Conservation (phyloP, 2,797 vertebrate species). For the Alfaro cultratus region DNA sequence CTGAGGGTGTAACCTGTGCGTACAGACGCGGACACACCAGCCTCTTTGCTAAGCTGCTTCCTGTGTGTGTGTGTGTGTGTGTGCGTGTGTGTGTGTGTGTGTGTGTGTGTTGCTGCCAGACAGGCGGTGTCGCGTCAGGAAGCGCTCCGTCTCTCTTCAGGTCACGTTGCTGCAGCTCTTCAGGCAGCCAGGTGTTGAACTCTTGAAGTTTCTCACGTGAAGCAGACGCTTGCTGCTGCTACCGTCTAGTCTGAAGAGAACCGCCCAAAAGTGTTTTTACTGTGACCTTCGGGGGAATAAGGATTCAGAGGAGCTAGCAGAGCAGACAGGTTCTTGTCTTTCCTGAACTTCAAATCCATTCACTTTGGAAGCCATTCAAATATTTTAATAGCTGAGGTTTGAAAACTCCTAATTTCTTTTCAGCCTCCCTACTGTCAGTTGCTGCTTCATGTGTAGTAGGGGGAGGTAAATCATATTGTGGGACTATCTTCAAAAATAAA, state of each 20-base stretch:
- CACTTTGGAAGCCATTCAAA: not conserved
- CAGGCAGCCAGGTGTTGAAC: slow-evolving; percentile 52
- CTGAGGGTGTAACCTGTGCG: slow-evolving; percentile 58
- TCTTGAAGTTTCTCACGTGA: slow-evolving; percentile 47
- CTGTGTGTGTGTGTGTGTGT: slow-evolving; percentile 40
- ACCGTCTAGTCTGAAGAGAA: not conserved
- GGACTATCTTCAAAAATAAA: not conserved
- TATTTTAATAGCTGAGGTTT: slow-evolving; percentile 1
- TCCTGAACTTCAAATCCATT: not conserved
- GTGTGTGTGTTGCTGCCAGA: slow-evolving; percentile 50
- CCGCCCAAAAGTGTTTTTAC: not conserved
- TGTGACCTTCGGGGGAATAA: not conserved
- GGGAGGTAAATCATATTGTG: not conserved
- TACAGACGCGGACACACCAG: slow-evolving; percentile 29
- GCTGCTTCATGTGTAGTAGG: not conserved
- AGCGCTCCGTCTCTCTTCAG: slow-evolving; percentile 51
- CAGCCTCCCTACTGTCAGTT: not conserved
- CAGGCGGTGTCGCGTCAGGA: slow-evolving; percentile 52
- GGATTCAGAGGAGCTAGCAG: not conserved
- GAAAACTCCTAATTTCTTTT: not conserved
- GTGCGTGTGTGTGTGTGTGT: too few relatives aligned
- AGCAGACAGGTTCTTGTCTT: not conserved
- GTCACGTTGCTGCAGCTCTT: slow-evolving; percentile 28
- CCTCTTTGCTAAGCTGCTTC: slow-evolving; percentile 53
- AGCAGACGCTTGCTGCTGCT: slow-evolving; percentile 1